phyloP scores from a whole-genome alignment of 2,888 invertebrate species.

The Synanthedon tipuliformis region DNA sequence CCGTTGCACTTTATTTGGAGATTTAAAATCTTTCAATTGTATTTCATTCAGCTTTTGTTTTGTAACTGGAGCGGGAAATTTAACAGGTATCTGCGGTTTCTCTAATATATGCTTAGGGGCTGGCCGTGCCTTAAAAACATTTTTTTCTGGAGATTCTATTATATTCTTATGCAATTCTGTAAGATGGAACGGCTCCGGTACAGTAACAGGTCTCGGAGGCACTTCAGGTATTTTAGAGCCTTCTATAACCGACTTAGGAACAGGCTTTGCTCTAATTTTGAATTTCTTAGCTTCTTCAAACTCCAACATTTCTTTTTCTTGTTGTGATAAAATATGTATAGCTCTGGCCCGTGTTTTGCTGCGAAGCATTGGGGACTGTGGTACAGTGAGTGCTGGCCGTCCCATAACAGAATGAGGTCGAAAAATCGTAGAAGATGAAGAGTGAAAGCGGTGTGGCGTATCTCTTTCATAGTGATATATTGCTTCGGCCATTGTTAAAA shows the following conservation, averaged over 20 bases:
- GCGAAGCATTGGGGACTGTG: conserved; percentile 65
- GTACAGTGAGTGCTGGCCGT: conserved; percentile 44
- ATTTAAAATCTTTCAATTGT: conserved; percentile 3
- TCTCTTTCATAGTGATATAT: conserved; percentile 67
- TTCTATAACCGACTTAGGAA: conserved; percentile 71
- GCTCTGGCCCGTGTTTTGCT: conserved; percentile 70
- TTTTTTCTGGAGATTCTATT: conserved; percentile 21
- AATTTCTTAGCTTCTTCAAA: conserved; percentile 74
- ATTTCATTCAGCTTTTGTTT: conserved; percentile 24
- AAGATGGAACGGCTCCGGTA: conserved; percentile 74
- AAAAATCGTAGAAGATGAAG: conserved; percentile 32
- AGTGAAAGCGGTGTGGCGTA: conserved; percentile 70
- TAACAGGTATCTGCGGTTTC: conserved; percentile 45
- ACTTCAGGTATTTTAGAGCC: conserved; percentile 62
- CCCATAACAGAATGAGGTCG: conserved; percentile 23
- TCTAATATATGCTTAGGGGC: conserved; percentile 68
- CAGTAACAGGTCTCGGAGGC: conserved; percentile 66
- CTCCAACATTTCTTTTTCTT: conserved; percentile 73
- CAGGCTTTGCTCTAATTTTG: conserved; percentile 76
- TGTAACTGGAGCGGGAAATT: conserved; percentile 30
- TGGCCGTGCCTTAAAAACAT: conserved; percentile 72
- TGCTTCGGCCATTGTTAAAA: conserved; percentile 72
- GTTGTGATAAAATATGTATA: conserved; percentile 62
- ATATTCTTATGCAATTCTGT: conserved; percentile 66
- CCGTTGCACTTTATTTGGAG: conserved; percentile 13